Percentiles rank a stretch among this genome's conserved stretches.
These are phyloP conservation scores for Spodoptera exigua DNA, from an alignment of 2,888 invertebrate species.

Conservation along the genomic window DNA sequence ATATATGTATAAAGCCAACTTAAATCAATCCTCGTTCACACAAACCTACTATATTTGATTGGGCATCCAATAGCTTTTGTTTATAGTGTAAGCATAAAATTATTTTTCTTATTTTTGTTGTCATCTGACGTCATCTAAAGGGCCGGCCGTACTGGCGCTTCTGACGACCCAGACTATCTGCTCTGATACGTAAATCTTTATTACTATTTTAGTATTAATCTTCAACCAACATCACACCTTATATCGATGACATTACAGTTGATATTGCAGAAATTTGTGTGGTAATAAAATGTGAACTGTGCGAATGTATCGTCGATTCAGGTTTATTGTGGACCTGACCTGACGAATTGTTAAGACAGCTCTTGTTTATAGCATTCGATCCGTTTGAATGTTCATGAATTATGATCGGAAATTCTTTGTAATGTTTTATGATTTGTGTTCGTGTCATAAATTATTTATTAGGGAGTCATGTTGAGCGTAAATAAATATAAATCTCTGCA, in stretches of 20 bases:
- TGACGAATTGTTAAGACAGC: slow-evolving; percentile 41
- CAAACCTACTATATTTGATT: slow-evolving; percentile 33
- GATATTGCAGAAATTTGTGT: not conserved
- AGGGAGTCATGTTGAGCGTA: not conserved
- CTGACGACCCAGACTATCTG: slow-evolving; percentile 24
- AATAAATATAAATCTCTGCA: not conserved
- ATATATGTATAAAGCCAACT: too few relatives aligned
- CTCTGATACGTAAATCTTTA: slow-evolving; percentile 27
- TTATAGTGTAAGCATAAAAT: slow-evolving; percentile 55
- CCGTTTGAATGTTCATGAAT: not conserved
- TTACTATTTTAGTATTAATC: not conserved
- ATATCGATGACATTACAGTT: not conserved
- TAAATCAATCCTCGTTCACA: too few relatives aligned
- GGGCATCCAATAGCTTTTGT: slow-evolving; percentile 49
- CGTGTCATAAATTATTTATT: too few relatives aligned
- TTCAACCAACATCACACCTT: slow-evolving; percentile 2
- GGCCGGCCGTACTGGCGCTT: slow-evolving; percentile 36
- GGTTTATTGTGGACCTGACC: slow-evolving; percentile 47
- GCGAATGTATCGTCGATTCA: not conserved
- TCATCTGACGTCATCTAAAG: slow-evolving; percentile 62
- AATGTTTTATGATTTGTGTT: too few relatives aligned
- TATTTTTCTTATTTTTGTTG: slow-evolving; percentile 62
- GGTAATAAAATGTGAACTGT: slow-evolving; percentile 15
- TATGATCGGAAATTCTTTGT: too few relatives aligned
- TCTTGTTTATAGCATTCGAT: not conserved